These are phyloP conservation scores for Daboia siamensis DNA, from an alignment of 2,113 vertebrate species.

Conservation along the genomic window DNA sequence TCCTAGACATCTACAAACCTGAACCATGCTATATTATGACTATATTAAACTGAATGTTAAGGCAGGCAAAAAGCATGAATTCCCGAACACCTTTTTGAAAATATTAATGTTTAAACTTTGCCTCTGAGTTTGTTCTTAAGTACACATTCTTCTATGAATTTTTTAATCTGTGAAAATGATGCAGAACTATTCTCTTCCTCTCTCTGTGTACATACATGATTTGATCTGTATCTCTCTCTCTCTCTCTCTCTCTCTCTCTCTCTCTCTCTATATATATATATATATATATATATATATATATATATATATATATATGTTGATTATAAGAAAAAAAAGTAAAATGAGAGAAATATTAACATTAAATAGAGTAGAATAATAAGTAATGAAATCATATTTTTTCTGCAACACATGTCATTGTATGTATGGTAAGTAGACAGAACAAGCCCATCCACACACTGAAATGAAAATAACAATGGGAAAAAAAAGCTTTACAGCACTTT, in stretches of 20 bases:
- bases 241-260: too few relatives aligned
- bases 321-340: not conserved
- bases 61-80: not conserved
- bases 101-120: not conserved
- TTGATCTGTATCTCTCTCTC: too few relatives aligned
- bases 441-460: constrained; percentile 24
- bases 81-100: not conserved
- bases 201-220: not conserved
- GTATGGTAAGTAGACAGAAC: not conserved
- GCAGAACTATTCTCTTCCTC: not conserved
- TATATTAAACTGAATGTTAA: not conserved
- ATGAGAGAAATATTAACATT: not conserved
- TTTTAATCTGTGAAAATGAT: not conserved
- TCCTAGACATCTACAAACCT: not conserved
- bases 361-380: not conserved
- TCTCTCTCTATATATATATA: too few relatives aligned
- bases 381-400: not conserved
- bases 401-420: not conserved
- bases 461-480: constrained; percentile 23
- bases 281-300: too few relatives aligned
- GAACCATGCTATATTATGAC: not conserved
- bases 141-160: not conserved
- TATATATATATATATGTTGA: too few relatives aligned
- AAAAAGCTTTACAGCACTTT: constrained; percentile 30
- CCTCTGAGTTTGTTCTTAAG: not conserved